Conservation (phyloP, 2,113 vertebrate species). For the Notothenia rossii region DNA sequence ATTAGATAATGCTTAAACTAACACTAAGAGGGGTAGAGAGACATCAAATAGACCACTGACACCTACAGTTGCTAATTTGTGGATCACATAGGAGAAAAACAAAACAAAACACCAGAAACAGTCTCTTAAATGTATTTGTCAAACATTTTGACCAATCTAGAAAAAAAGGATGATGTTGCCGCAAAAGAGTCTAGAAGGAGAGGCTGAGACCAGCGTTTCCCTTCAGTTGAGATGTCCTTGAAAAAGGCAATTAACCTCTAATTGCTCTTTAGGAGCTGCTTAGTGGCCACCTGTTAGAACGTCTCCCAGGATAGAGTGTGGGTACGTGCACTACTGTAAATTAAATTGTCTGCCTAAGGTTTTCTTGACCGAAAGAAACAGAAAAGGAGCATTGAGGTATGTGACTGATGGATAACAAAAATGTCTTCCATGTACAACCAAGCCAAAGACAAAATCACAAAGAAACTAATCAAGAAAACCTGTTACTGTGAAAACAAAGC, state of each 20-base stretch:
- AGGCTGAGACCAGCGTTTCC: neutral
- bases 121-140: neutral
- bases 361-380: neutral
- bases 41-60: neutral
- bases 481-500: neutral
- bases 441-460: neutral
- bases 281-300: neutral
- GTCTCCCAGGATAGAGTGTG: constrained; percentile 1
- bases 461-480: neutral
- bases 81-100: neutral
- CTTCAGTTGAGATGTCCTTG: neutral
- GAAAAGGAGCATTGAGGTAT: neutral
- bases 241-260: constrained; percentile 41
- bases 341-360: neutral
- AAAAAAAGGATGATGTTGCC: neutral
- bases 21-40: neutral
- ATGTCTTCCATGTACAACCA: neutral
- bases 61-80: neutral
- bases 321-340: neutral
- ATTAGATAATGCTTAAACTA: constrained; percentile 3
- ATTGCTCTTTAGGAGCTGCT: neutral
- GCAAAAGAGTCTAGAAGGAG: neutral
- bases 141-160: neutral
- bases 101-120: neutral
- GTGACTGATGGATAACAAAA: neutral